Base-by-base conservation (phyloP, 2,113 vertebrate genomes). In the Perca flavescens region DNA sequence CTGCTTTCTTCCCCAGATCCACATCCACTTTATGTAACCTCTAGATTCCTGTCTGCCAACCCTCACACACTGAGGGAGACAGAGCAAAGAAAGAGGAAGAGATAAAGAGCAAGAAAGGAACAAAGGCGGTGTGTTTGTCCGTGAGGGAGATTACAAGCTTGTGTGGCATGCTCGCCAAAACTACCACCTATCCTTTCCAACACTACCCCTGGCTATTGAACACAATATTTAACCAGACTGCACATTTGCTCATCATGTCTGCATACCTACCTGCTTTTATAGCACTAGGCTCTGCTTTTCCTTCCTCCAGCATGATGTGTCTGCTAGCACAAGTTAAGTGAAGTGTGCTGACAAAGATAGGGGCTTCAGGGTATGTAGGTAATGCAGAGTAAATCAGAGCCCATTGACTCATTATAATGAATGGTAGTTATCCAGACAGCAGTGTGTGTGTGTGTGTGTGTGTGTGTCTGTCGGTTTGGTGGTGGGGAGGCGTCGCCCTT, bases 21-120 rank as follows among this genome's bases (percentile, higher is more conserved):
- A 81, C 88, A 83, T 83, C 87, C 90, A 86, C 90, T 94, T 95
- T 94, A 93, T 88, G 84, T 91, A 92, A 94, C 88, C 91, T 91
- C 84, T 79, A 69, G 78, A 86, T 91, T 80, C 69, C 78, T 68
- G 81, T 40, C 88, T 79, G 86, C 85, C 79, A 76, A 77, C 58
- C 78, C 74, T 74, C 82, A 76, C 84, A 79, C 90, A 71, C 67
- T 7, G 53, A 79, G 73, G 62, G 49, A 88, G 67, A 80, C 56
- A 0, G 54, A 83, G 72, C 9, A 15, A 74, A 77, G 46, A 56
- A 68, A 57, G 56, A 75, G 34, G n/a, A 66, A 79, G 40, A 78
- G 79, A 79, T 36, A 58, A 83, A 79, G 60, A 52, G n/a, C 16
- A 56, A 73, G 40, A 57, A 21, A 79, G 28, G 11, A 71, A 70